Conservation (phyloP, 2,797 vertebrate species). For the Melanotaenia trifasciata region DNA sequence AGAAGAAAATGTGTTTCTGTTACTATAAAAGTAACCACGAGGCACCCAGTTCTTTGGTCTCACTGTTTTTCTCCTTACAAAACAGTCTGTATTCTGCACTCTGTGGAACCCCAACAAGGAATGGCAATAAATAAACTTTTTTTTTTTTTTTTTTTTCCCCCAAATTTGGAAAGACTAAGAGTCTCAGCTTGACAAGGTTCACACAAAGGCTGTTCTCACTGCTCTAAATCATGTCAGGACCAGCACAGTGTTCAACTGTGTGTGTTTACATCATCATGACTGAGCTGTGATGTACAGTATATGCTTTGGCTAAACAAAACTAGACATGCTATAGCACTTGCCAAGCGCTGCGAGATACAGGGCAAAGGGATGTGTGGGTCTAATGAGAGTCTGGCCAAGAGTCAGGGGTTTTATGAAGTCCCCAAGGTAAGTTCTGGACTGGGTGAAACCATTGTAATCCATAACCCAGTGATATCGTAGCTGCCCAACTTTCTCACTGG, state of each 20-base stretch:
- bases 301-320: constrained; percentile 36
- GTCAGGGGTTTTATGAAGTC: constrained; percentile 78
- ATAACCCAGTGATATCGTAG: constrained; percentile 73
- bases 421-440: constrained; percentile 70
- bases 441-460: constrained; percentile 67
- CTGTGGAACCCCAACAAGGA: constrained; percentile 64
- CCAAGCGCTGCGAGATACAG: constrained; percentile 68
- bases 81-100: constrained; percentile 20
- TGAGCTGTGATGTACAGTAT: constrained; percentile 36
- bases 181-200: constrained; percentile 62
- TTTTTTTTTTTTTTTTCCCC: constrained; percentile 11
- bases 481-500: constrained; percentile 44
- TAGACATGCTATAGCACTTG: constrained; percentile 36
- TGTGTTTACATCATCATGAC: constrained; percentile 50
- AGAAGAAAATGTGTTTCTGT: constrained; percentile 7
- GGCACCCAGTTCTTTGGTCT: constrained; percentile 2
- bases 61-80: constrained; percentile 30
- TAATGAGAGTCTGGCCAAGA: constrained; percentile 67
- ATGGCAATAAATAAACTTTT: constrained; percentile 68
- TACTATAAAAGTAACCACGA: constrained; percentile 36
- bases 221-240: constrained; percentile 53
- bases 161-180: constrained; percentile 58
- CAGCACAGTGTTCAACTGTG: background rate
- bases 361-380: constrained; percentile 69
- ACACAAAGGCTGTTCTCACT: constrained; percentile 44